Evolutionary conservation across 1,140 invertebrate genomes (phyloP), one percentile per base, ranked within the genome.

Genomic region (Teleogryllus occipitalis): DNA sequence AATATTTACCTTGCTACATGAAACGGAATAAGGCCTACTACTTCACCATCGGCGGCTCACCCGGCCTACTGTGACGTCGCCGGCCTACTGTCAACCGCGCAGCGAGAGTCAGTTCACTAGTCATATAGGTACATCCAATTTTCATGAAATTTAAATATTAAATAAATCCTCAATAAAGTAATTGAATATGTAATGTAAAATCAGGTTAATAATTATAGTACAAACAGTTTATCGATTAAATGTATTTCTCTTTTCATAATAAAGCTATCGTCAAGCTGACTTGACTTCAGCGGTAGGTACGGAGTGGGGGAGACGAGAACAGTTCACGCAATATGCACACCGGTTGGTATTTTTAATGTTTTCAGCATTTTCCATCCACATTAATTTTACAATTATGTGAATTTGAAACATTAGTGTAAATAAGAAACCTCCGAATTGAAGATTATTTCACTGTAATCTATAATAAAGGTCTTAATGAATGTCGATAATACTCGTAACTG

Each of bases 1-100:
- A 81, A 86, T 86, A 85, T 85, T 88, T 87, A 88, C 87, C 87
- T 88, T 87, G 86, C 87, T 88, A 87, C 87, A 88, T 87, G 87
- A 87, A 87, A 87, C 87, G 86, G 85, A 87, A 87, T 86, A 87
- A 85, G 84, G 81, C 80, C 80, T 81, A 86, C 86, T 86, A 86
- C 86, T 86, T 85, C 86, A 83, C 85, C 85, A 86, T 86, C 85
- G 84, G 86, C 86, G 86, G 85, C 85, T 86, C 86, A 87, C 87
- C 87, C 87, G 87, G 87, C 87, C 87, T 86, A 86, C 86, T 86
- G 85, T 87, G 87, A 88, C 87, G 87, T 87, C 87, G 87, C 85
- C 87, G 87, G 87, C 86, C 87, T 87, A 87, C 87, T 88, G 87
- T 76, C 75, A 76, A 48, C 75, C 65, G 54, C 39, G 79, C 75